phyloP scores from a whole-genome alignment of 2,888 invertebrate genomes.

The Hemithea aestivaria region DNA sequence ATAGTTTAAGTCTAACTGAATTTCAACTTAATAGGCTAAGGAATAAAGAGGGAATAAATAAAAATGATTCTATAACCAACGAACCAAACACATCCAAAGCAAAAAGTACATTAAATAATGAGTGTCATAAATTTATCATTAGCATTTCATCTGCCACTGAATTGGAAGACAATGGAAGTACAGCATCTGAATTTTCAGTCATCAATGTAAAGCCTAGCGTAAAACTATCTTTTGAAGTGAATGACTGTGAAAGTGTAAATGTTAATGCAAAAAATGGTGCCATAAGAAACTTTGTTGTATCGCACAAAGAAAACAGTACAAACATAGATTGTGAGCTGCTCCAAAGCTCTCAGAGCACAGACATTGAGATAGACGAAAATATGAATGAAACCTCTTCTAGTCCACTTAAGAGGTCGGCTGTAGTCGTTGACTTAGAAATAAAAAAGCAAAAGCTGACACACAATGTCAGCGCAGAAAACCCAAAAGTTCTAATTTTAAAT shows the following conservation, averaged over 20 bases:
- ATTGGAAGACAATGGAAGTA: constrained; percentile 19
- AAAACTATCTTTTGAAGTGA: constrained; percentile 49
- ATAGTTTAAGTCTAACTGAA: constrained; percentile 9
- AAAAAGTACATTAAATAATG: constrained; percentile 1
- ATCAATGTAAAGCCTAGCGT: constrained; percentile 35
- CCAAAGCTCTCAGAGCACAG: constrained; percentile 41
- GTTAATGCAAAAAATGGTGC: constrained; percentile 48
- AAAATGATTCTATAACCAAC: neutral
- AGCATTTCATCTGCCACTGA: constrained; percentile 40
- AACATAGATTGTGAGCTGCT: constrained; percentile 51
- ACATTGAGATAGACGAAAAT: constrained; percentile 41
- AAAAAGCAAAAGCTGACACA: constrained; percentile 58
- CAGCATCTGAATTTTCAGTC: constrained; percentile 21
- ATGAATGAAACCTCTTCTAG: constrained; percentile 36
- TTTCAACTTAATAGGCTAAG: neutral
- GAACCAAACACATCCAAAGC: too few relatives aligned
- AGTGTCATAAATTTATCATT: constrained; percentile 22
- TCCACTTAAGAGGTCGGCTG: constrained; percentile 44
- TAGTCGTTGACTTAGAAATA: constrained; percentile 63
- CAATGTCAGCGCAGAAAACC: constrained; percentile 44
- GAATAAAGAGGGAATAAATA: neutral
- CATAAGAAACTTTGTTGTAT: constrained; percentile 45
- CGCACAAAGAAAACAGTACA: constrained; percentile 36
- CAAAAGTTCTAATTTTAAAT: constrained; percentile 73
- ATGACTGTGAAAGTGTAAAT: constrained; percentile 45